Evolutionary conservation across 2,888 invertebrate species (phyloP), one percentile per base, ranked within the genome.

Genomic region (Autographa gamma): DNA sequence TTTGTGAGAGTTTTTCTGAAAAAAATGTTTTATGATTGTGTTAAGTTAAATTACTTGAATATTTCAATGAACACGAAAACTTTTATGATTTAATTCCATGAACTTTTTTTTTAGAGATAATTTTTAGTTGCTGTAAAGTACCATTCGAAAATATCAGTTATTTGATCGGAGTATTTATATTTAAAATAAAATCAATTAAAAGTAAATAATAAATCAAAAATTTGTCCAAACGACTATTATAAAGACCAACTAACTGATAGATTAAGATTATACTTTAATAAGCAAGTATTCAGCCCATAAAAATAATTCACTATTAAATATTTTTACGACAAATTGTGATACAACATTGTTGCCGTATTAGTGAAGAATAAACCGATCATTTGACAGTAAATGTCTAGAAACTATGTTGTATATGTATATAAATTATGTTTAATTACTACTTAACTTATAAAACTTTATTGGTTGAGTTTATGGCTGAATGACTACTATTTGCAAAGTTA

Each of bases 281-380:
- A 34, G 60, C 62, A 79, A 9, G 70, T 76, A 63, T 48, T 19
- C 32, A 19, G 52, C 18, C 67, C 58, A 71, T 77, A 75, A 77
- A 79, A 70, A 79, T 11, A 56, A 60, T 65, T 67, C 25, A 54
- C 7, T 34, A 48, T 71, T 79, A 59, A 67, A 66, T 75, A 66
- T 62, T 68, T 79, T 79, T 66, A 79, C 63, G 80, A 79, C 38
- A 71, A 56, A 52, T 65, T 62, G 48, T 70, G 54, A 59, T 64
- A 79, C 79, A 82, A 80, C 82, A 79, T 71, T 79, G 80, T 80
- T 16, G 69, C 69, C 66, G 60, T 71, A 71, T 66, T 66, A 65
- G 66, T 78, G 48, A 77, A 78, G 79, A 65, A 76, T 71, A 65
- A 71, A 41, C 63, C 25, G 63, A 78, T 74, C 58, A 31, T 16